phyloP scores from a whole-genome alignment of 1,140 invertebrate genomes.

The Leptoteleia sp. region DNA sequence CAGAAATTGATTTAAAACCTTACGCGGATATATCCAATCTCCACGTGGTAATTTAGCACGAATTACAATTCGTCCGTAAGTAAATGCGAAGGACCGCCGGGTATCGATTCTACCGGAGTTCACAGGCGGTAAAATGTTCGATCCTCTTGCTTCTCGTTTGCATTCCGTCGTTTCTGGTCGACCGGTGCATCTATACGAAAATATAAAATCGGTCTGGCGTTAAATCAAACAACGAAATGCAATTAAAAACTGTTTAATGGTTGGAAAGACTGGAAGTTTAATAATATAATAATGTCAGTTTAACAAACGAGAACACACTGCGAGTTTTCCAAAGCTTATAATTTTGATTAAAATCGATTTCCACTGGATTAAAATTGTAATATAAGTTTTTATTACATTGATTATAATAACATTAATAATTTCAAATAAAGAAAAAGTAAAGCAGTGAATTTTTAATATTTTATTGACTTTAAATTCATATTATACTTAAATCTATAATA shows the following conservation, averaged over 20 bases:
- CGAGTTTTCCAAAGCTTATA: too few species aligned
- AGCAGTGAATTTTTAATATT: too few species aligned
- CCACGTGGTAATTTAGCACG: conserved; percentile 85
- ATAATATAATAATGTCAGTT: neutral
- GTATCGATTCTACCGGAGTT: conserved; percentile 86
- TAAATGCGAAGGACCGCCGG: conserved; percentile 81
- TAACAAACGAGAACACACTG: neutral
- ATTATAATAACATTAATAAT: too few species aligned
- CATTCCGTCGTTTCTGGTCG: conserved; percentile 78
- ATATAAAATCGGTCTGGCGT: conserved; percentile 38
- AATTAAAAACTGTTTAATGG: conserved; percentile 7
- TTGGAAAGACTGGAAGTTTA: neutral
- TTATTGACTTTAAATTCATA: too few species aligned
- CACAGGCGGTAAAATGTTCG: conserved; percentile 84
- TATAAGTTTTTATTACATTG: too few species aligned
- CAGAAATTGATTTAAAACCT: conserved; percentile 43
- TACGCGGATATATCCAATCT: conserved; percentile 86
- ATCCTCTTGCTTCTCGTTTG: conserved; percentile 76
- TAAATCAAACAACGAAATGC: conserved; percentile 17
- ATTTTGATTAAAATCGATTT: too few species aligned
- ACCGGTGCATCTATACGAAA: conserved; percentile 83
- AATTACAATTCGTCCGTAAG: conserved; percentile 84
- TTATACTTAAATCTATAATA: too few species aligned
- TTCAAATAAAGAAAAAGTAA: too few species aligned
- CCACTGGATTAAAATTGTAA: too few species aligned